A percentile compares a stretch with the other conserved stretches of the same genome.
These are phyloP conservation scores for Thalassoma bifasciatum DNA, from an alignment of 2,113 vertebrate genomes.

Conservation along the genomic window DNA sequence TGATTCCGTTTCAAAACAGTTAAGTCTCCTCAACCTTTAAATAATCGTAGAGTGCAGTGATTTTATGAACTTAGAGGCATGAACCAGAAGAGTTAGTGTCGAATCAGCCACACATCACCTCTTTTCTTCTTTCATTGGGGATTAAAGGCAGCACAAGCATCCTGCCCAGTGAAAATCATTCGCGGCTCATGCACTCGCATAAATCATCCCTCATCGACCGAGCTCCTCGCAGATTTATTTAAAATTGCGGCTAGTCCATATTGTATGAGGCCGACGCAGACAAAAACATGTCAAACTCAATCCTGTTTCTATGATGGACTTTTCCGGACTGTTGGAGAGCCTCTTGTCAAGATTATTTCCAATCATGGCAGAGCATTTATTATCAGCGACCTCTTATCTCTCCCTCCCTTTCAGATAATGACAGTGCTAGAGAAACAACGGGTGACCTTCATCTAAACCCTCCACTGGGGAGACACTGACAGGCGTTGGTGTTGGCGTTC, in stretches of 20 bases:
- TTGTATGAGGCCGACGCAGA: not conserved
- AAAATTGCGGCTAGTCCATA: constrained; percentile 12
- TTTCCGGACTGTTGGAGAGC: constrained; percentile 51
- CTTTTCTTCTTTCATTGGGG: constrained; percentile 13
- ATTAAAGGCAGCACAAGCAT: constrained; percentile 31
- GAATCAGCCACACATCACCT: not conserved
- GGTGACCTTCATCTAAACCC: constrained; percentile 64
- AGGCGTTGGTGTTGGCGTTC: not conserved
- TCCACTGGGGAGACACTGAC: constrained; percentile 34
- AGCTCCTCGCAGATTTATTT: constrained; percentile 9
- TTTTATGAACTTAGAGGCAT: not conserved
- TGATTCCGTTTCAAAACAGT: no score
- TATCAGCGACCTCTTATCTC: constrained; percentile 58
- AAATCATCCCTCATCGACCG: constrained; percentile 13
- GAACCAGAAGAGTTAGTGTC: not conserved
- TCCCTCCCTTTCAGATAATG: constrained; percentile 62
- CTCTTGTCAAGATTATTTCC: constrained; percentile 71
- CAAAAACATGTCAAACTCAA: constrained; percentile 41
- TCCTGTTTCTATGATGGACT: constrained; percentile 40
- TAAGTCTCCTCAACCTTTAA: not conserved
- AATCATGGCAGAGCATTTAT: constrained; percentile 65
- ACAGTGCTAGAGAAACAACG: constrained; percentile 51
- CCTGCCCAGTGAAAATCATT: constrained; percentile 18
- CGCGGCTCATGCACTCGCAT: not conserved
- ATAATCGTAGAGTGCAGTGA: not conserved